phyloP scores from a whole-genome alignment of 2,888 invertebrate genomes.

The Agrypnus murinus region DNA sequence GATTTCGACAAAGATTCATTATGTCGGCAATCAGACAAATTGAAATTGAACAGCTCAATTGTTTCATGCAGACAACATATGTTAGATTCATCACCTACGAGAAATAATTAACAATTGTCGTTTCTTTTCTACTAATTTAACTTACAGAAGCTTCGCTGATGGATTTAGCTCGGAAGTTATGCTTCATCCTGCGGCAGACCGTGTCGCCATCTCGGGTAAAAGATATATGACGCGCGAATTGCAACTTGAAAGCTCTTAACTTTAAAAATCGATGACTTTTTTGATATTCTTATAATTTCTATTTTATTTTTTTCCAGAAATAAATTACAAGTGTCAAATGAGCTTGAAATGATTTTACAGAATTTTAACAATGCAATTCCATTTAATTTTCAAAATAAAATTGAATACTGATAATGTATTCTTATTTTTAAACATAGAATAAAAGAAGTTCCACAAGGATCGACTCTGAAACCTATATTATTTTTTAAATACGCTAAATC shows the following conservation, averaged over 20 bases:
- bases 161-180: conserved; percentile 49
- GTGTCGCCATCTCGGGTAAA: conserved; percentile 49
- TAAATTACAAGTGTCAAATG: too few relatives aligned
- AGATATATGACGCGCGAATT: conserved; percentile 55
- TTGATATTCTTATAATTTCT: not conserved
- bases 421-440: too few relatives aligned
- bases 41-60: conserved; percentile 57
- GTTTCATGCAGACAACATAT: conserved; percentile 46
- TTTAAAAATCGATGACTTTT: conserved; percentile 29
- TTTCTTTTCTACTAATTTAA: conserved; percentile 45
- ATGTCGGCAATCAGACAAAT: conserved; percentile 61
- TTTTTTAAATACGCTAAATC: too few relatives aligned
- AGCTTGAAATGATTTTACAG: too few relatives aligned
- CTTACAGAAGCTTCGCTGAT: conserved; percentile 46
- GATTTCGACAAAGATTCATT: conserved; percentile 57
- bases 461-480: too few relatives aligned
- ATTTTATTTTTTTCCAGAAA: not conserved
- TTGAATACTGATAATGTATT: too few relatives aligned
- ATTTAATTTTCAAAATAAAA: too few relatives aligned
- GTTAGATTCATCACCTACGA: conserved; percentile 51
- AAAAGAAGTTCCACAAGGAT: too few relatives aligned
- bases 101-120: conserved; percentile 49
- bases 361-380: too few relatives aligned
- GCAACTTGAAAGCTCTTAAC: conserved; percentile 37
- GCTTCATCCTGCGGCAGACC: conserved; percentile 46